These are phyloP conservation scores for Mimachlamys varia DNA, from an alignment of 2,888 invertebrate species.

Conservation along the genomic window DNA sequence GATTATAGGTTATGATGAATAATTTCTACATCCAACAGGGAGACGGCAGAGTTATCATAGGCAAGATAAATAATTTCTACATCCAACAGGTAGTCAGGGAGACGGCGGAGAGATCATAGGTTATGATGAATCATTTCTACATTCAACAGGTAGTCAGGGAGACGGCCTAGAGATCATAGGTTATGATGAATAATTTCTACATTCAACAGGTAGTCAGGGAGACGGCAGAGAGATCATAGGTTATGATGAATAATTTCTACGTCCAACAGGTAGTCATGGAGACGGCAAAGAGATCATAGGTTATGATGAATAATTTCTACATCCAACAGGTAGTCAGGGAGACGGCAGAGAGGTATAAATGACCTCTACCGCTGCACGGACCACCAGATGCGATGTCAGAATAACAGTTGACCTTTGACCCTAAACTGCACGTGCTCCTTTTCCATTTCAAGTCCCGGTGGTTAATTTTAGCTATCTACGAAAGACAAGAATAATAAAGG, in stretches of 20 bases:
- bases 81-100: not conserved
- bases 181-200: not conserved
- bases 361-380: conserved; percentile 36
- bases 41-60: too few species aligned
- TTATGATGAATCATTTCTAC: too few species aligned
- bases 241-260: not conserved
- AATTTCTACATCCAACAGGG: too few species aligned
- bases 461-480: not conserved
- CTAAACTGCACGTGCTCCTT: not conserved
- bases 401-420: not conserved
- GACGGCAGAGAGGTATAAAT: conserved; percentile 29
- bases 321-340: conserved; percentile 31
- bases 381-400: conserved; percentile 20
- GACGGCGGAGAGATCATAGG: not conserved
- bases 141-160: too few species aligned
- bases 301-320: conserved; percentile 12
- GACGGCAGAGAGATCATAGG: not conserved
- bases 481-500: too few species aligned
- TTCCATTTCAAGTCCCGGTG: not conserved
- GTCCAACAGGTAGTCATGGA: not conserved
- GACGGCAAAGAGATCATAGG: not conserved
- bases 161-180: not conserved
- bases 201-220: not conserved
- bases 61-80: too few species aligned
- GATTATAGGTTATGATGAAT: too few species aligned